phyloP scores from a whole-genome alignment of 1,140 invertebrate genomes.

The Drosophila neocordata region DNA sequence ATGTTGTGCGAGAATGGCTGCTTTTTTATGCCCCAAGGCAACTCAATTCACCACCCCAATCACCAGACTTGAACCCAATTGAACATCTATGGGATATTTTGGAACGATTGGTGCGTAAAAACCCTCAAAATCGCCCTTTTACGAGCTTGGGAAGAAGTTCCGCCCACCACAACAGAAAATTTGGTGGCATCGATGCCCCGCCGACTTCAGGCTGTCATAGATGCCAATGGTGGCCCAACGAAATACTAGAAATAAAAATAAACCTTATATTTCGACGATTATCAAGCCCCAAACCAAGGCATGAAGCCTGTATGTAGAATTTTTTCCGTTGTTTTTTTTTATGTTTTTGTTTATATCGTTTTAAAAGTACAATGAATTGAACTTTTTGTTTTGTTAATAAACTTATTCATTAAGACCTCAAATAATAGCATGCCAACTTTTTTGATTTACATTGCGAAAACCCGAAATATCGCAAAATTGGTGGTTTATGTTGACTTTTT shows the following conservation, averaged over 20 bases:
- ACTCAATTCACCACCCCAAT: neutral
- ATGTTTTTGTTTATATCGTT: neutral
- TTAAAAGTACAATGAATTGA: neutral
- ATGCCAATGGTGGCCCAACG: neutral
- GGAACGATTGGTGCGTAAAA: neutral
- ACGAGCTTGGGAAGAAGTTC: neutral
- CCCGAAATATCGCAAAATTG: constrained; percentile 2
- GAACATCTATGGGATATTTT: constrained; percentile 1
- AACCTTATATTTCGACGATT: neutral
- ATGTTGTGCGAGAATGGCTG: neutral
- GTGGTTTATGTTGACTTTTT: no score
- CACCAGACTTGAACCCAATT: neutral
- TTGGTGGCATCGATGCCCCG: constrained; percentile 1
- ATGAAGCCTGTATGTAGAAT: neutral
- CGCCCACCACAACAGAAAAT: neutral
- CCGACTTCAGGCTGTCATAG: constrained; percentile 1
- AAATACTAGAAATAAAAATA: neutral
- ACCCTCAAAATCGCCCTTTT: neutral
- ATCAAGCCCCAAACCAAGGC: neutral
- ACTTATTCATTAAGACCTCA: neutral
- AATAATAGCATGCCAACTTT: neutral
- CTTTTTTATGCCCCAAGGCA: neutral
- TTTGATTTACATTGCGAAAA: neutral
- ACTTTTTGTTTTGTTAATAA: neutral
- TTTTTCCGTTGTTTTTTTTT: neutral